These are phyloP conservation scores for Embidobia sp. DNA, from an alignment of 2,888 invertebrate genomes.

Conservation along the genomic window DNA sequence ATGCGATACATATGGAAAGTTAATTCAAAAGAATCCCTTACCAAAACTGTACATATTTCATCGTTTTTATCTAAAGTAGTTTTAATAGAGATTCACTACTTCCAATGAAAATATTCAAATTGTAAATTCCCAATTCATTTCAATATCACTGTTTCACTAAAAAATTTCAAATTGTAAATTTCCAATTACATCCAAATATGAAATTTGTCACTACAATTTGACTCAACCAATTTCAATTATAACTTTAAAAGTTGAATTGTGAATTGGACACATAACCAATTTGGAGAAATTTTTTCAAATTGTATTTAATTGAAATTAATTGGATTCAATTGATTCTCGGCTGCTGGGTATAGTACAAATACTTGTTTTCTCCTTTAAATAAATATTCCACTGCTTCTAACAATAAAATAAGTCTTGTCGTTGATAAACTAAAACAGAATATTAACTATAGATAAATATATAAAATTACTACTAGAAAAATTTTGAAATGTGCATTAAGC, in stretches of 20 bases:
- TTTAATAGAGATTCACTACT: no score
- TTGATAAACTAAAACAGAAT: no score
- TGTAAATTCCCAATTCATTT: background rate
- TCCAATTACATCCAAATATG: background rate
- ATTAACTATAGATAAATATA: no score
- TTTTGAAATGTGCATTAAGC: no score
- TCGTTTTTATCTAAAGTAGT: background rate
- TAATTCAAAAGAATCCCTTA: background rate
- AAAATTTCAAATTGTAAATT: background rate
- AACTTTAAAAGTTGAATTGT: no score
- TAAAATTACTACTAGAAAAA: no score
- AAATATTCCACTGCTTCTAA: no score
- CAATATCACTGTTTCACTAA: background rate
- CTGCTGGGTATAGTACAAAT: background rate
- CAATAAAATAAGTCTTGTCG: no score
- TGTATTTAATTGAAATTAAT: background rate
- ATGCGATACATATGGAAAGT: slow-evolving; percentile 1
- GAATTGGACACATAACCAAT: no score
- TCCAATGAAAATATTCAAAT: background rate
- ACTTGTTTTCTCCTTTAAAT: no score
- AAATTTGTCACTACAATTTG: background rate
- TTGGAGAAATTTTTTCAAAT: background rate
- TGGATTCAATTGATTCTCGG: background rate
- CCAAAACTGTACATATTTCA: background rate
- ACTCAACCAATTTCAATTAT: no score